Conservation (phyloP, 2,888 invertebrate genomes). For the Drosophila anomelani region DNA sequence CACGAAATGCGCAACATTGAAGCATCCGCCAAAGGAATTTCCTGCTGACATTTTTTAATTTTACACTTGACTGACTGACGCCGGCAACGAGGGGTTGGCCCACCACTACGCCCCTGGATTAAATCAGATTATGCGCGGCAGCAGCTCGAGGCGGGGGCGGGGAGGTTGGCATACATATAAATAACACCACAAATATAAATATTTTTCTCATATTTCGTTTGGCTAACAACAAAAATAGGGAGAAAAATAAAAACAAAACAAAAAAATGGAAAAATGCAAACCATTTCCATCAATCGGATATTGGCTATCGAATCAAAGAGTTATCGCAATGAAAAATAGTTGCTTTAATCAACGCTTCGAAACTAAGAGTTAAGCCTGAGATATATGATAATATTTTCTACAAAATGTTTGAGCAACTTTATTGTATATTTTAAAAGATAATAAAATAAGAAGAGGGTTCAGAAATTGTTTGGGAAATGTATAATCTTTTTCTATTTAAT, state of each 20-base stretch:
- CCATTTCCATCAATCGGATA: slow-evolving; percentile 27
- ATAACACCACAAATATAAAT: slow-evolving; percentile 34
- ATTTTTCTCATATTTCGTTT: slow-evolving; percentile 30
- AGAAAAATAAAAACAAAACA: background rate
- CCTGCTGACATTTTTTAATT: slow-evolving; percentile 82
- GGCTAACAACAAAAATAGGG: background rate
- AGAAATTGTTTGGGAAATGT: too few relatives aligned
- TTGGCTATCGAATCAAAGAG: slow-evolving; percentile 31
- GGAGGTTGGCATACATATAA: background rate
- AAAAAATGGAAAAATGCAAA: background rate
- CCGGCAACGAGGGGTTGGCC: background rate
- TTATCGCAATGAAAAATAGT: slow-evolving; percentile 13
- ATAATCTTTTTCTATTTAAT: too few relatives aligned
- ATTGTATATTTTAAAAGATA: background rate
- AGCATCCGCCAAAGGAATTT: slow-evolving; percentile 73
- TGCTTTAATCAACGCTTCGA: background rate
- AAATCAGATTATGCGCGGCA: slow-evolving; percentile 44
- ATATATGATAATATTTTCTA: too few relatives aligned
- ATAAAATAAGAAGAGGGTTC: background rate
- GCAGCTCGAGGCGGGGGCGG: background rate
- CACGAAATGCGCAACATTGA: slow-evolving; percentile 66
- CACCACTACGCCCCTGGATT: slow-evolving; percentile 27
- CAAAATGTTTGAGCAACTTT: background rate
- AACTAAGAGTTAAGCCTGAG: background rate
- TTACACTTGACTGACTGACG: slow-evolving; percentile 78